Conservation (phyloP, 2,888 invertebrate species). For the Hirtodrosophila alboralis region DNA sequence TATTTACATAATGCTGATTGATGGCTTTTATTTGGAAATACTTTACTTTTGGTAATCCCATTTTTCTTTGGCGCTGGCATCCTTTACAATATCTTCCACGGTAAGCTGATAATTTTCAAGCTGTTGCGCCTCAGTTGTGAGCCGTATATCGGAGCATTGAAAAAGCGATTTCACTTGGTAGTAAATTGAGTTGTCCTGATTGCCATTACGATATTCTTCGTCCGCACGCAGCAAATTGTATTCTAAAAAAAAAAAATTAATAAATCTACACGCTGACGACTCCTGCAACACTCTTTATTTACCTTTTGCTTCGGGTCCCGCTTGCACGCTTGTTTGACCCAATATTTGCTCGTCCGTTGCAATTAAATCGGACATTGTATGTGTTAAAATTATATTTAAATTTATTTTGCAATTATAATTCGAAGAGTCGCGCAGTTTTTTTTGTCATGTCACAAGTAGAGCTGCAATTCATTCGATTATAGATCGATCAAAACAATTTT, state of each 20-base stretch:
- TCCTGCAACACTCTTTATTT: not conserved
- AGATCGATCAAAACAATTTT: no score
- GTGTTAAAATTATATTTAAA: not conserved
- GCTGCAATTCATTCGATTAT: no score
- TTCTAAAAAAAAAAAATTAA: slow-evolving; percentile 31
- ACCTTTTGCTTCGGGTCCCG: slow-evolving; percentile 79
- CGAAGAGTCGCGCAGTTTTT: slow-evolving; percentile 35
- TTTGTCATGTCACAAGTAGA: slow-evolving; percentile 54
- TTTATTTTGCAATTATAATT: slow-evolving; percentile 10
- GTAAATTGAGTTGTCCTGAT: slow-evolving; percentile 70
- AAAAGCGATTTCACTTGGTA: slow-evolving; percentile 80
- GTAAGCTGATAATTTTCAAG: slow-evolving; percentile 31
- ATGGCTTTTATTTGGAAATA: not conserved
- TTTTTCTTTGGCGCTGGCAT: slow-evolving; percentile 55
- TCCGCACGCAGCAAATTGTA: slow-evolving; percentile 75
- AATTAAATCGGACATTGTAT: slow-evolving; percentile 20
- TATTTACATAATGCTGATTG: not conserved
- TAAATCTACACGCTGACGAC: not conserved
- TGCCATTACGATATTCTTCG: slow-evolving; percentile 73
- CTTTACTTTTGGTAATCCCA: slow-evolving; percentile 55
- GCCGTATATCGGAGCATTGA: slow-evolving; percentile 73
- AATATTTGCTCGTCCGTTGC: slow-evolving; percentile 23
- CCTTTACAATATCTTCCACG: slow-evolving; percentile 35
- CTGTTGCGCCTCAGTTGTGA: slow-evolving; percentile 43
- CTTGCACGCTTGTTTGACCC: slow-evolving; percentile 26